Evolutionary conservation across 1,140 invertebrate species (phyloP), one percentile per base, ranked within the genome.

Genomic region (Musca vetustissima): DNA sequence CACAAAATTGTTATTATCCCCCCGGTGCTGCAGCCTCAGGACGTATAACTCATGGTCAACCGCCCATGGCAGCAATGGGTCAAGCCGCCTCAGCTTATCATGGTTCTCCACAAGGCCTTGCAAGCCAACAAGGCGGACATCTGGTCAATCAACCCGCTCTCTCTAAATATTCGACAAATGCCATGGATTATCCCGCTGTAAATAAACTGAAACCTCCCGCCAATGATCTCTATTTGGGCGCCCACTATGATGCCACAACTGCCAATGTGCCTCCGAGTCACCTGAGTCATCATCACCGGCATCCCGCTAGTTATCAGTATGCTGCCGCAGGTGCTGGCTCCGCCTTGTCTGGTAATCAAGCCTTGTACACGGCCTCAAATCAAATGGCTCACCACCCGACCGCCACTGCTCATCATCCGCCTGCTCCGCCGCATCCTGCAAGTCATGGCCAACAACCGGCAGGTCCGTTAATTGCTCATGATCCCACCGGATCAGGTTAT

Each of bases 1-100:
- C 76, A 53, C 76, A 77, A 61, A 78, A 70, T 24, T 80, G 78
- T 49, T 80, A 72, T 21, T 80, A 78, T 69, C 74, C 78, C 4
- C 9, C 55, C 1, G 28, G 14, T 24, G n/a, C 52, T 17, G 19
- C 53, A 15, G 13, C 14, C 50, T 28, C 36, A 66, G 25, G 15
- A 32, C 15, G 4, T 25, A 66, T 25, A 66, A 22, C 11, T 32
- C 66, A 57, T 36, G 52, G 28, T 17, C 65, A 66, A 43, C 22
- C 64, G n/a, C n/a, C n/a, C 9, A 43, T 43, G 36, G 36, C 7
- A 13, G 13, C 6, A 1, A 8, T 43, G 11, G 6, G 7, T 43
- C 36, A 43, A 43, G 1, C 13, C 2, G 1, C 36, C 2, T 1
- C 36, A 1, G 4, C 36, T 2, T 43, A 43, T 43, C 36, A 4